Percentiles rank a stretch among this genome's conserved stretches.
These are phyloP conservation scores for Alectura lathami DNA, from an alignment of 2,113 vertebrate species.

Conservation along the genomic window DNA sequence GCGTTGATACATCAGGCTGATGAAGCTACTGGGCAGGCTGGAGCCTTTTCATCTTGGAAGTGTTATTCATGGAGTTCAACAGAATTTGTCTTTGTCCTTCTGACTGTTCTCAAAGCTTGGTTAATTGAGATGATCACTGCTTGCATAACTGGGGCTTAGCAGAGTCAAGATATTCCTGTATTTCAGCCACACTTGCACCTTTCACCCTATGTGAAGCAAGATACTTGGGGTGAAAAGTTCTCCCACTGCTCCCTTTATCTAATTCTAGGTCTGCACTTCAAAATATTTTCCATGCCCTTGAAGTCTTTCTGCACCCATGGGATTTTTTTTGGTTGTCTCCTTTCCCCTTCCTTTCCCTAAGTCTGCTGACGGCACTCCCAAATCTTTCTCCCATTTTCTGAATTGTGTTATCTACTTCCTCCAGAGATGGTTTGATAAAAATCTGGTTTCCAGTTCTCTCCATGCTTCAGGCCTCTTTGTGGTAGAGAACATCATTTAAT, in stretches of 20 bases:
- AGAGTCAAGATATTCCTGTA: conserved; percentile 41
- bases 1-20: background rate
- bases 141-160: conserved; percentile 9
- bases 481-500: background rate
- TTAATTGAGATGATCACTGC: background rate
- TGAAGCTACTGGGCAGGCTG: background rate
- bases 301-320: background rate
- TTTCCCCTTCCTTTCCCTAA: conserved; percentile 54
- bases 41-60: background rate
- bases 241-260: background rate
- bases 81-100: conserved; percentile 9
- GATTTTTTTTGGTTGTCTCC: background rate
- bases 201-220: conserved; percentile 10
- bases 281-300: conserved; percentile 11
- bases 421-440: conserved; percentile 57
- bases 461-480: background rate
- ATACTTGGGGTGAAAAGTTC: conserved; percentile 33
- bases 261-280: background rate
- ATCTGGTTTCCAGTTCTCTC: conserved; percentile 54
- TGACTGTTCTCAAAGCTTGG: conserved; percentile 12
- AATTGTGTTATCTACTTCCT: conserved; percentile 61
- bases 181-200: conserved; percentile 18
- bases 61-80: background rate
- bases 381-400: conserved; percentile 54
- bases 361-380: conserved; percentile 44